Percentiles rank a stretch among this genome's conserved stretches.
phyloP scores from a whole-genome alignment of 2,797 vertebrate species.

The Denticeps clupeoides region DNA sequence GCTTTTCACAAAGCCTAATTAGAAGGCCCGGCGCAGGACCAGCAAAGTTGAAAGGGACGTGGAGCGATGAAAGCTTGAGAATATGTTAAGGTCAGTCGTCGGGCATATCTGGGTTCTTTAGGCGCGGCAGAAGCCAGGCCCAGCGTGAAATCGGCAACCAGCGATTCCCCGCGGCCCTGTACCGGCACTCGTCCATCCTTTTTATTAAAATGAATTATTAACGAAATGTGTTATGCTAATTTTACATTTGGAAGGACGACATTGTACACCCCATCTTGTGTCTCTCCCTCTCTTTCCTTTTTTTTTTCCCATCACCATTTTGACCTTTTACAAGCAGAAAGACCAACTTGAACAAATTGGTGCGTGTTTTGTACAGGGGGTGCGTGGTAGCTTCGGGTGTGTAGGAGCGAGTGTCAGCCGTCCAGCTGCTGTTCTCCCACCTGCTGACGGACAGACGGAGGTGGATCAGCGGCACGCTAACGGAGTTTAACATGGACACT shows the following conservation, averaged over 20 bases:
- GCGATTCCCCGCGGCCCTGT: not conserved
- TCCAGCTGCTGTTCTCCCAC: too few relatives aligned
- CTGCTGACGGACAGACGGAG: too few relatives aligned
- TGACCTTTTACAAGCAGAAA: too few relatives aligned
- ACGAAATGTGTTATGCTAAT: conserved; percentile 2
- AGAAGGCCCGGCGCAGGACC: not conserved
- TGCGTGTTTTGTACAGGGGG: too few relatives aligned
- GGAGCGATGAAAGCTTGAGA: not conserved
- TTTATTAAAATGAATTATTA: not conserved
- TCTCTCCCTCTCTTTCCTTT: not conserved
- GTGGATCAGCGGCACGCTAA: too few relatives aligned
- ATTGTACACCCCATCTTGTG: not conserved
- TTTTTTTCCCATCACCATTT: not conserved
- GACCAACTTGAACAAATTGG: too few relatives aligned
- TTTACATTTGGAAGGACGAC: not conserved
- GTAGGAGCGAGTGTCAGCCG: too few relatives aligned
- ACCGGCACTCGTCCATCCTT: not conserved
- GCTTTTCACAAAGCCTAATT: not conserved
- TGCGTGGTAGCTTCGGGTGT: too few relatives aligned
- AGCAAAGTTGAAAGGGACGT: not conserved
- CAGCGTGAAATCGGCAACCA: not conserved
- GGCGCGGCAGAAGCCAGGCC: not conserved
- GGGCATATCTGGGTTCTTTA: not conserved
- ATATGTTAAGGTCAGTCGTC: not conserved
- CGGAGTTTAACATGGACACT: too few relatives aligned